Evolutionary conservation across 2,888 invertebrate species (phyloP).

Genomic region (Schrankia costaestrigalis): DNA sequence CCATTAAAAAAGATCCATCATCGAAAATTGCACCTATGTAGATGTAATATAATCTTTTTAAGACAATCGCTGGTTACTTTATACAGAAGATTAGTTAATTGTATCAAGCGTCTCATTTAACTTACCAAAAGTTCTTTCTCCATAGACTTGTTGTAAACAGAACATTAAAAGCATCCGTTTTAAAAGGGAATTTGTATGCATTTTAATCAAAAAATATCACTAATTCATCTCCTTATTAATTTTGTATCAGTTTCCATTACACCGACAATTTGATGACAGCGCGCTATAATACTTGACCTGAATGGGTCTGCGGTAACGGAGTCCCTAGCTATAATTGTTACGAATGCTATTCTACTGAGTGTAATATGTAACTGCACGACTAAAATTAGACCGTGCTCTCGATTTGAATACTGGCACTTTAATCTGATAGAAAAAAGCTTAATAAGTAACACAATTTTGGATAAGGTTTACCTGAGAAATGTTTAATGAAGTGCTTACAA

Average conservation of each 20-base stretch:
- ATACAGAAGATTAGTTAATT: not conserved
- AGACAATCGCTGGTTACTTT: not conserved
- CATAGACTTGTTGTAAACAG: constrained; percentile 25
- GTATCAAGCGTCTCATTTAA: not conserved
- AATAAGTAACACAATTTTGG: too few relatives aligned
- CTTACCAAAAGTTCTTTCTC: constrained; percentile 43
- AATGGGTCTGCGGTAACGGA: constrained; percentile 15
- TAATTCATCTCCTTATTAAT: not conserved
- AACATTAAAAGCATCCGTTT: constrained; percentile 16
- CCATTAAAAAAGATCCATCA: constrained; percentile 73
- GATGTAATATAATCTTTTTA: too few relatives aligned
- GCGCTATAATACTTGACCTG: constrained; percentile 21
- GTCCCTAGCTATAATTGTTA: constrained; percentile 35
- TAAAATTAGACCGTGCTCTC: constrained; percentile 33
- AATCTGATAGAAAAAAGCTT: too few relatives aligned
- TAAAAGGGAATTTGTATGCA: constrained; percentile 12
- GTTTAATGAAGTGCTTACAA: too few relatives aligned
- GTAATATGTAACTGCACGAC: constrained; percentile 29
- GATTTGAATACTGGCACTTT: constrained; percentile 2
- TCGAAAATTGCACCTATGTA: constrained; percentile 82
- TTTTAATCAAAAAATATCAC: constrained; percentile 11
- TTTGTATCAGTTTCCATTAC: not conserved
- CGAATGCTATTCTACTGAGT: constrained; percentile 32
- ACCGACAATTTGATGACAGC: constrained; percentile 6
- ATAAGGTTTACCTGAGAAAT: too few relatives aligned